Evolutionary conservation across 2,113 vertebrate species (phyloP), one percentile per base, ranked within the genome.

Genomic region (Taurulus bubalis): DNA sequence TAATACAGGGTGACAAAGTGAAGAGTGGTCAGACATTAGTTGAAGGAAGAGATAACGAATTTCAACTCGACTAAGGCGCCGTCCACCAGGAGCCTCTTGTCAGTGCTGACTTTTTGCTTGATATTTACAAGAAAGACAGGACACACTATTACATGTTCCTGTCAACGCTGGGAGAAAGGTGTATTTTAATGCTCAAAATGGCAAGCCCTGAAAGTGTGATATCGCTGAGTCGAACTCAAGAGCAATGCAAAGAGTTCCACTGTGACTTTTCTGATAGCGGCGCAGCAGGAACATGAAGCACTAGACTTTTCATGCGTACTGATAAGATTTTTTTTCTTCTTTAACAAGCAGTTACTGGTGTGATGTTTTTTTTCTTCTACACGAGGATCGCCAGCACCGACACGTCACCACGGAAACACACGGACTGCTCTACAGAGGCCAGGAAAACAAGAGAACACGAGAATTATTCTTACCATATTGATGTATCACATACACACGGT

Each of bases 191-290:
- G 71, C 69, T 79, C 68, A 20, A 70, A 82, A 72, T 64, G 78
- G 79, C 40, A 78, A 70, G 77, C 85, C 51, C 64, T 80, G 42
- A 51, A 82, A 80, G 38, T 84, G 85, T 79, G 71, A 71, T 81
- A 60, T 38, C 12, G 64, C 55, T 2, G 70, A 73, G 47, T 67
- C 22, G 40, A 79, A 79, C 55, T 69, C 70, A 68, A 69, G 18
- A 58, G 30, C 10, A 24, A 71, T 38, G 62, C 49, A 51, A 71
- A 64, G 14, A 64, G 49, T 65, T 69, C 68, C 28, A 36, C n/a
- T 51, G 16, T 71, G n/a, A 47, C 34, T 63, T 62, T 2, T 60
- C 30, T 16, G 49, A 78, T 18, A 47, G 70, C 10, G 79, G 77
- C 40, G 38, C 75, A 63, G 58, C 59, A 72, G 60, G 58, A 76